Base-by-base conservation (phyloP, 1,140 invertebrate species). In the Radopholus similis region DNA sequence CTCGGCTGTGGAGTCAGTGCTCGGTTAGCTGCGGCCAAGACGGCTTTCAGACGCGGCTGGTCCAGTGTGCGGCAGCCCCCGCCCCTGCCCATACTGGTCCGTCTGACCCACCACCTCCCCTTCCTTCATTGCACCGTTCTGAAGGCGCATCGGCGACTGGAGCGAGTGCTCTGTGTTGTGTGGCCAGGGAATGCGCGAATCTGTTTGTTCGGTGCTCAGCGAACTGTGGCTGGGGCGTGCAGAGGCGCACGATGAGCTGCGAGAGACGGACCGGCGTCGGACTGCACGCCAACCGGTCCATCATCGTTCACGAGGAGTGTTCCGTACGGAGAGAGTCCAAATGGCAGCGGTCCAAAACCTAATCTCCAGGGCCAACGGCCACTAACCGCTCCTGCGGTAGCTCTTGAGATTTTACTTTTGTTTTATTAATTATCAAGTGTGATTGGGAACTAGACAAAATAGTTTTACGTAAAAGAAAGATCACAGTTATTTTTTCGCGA, bases 81-180 rank as follows among this genome's bases (percentile, higher is more conserved):
- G 72, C 4, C 59, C 73, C 18, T 81, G 79, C 66, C 79, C 79
- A 21, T 83, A 78, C 54, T 81, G 79, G 79, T 62, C 18, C 13
- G 30, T 57, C 11, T 9, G 30, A 0, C 5, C 23, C 13, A 1
- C 18, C 9, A 58, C 30, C 40, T 34, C 23, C 30, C 28, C 0
- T 40, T 26, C n/a, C 0, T 40, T 38, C 18, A 37, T 59, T 62
- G 42, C n/a, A 40, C 9, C 8, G 11, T 2, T n/a, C 15, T 47
- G n/a, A 32, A 62, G 58, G 58, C 38, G 58, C 11, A 5, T 28
- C 18, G n/a, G 21, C 18, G 21, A 47, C 6, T 62, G 40, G 40
- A n/a, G 18, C 9, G 38, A 78, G 66, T 81, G 78, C 49, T 83
- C 81, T 11, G 68, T 66, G 4, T 60, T 68, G 11, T 81, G 79